phyloP scores from a whole-genome alignment of 2,113 vertebrate genomes.

The Colinus virginianus region DNA sequence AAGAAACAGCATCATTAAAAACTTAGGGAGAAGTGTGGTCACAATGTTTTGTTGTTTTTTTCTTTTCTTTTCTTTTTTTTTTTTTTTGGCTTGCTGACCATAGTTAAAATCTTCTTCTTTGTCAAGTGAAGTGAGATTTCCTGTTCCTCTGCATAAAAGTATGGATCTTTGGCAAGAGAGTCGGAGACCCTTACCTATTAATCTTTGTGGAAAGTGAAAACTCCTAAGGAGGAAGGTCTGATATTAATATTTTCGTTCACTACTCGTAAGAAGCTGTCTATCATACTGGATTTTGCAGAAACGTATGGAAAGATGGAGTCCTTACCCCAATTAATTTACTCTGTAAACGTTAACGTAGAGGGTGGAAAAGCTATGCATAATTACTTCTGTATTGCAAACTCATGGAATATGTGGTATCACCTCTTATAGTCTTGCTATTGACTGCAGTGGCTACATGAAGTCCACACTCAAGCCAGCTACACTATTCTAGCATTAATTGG shows the following conservation, averaged over 20 bases:
- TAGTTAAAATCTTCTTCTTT: background rate
- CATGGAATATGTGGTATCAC: background rate
- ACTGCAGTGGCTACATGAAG: background rate
- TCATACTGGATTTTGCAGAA: background rate
- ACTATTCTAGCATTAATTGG: background rate
- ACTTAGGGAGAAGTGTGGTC: fast-evolving
- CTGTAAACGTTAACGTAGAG: background rate
- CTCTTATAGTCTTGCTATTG: background rate
- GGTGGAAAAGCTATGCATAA: fast-evolving
- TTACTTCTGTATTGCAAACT: background rate
- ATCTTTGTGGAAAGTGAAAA: background rate
- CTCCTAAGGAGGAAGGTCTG: background rate
- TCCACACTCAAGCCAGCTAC: background rate
- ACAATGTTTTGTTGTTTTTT: background rate
- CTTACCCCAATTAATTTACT: background rate
- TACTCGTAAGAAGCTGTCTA: background rate
- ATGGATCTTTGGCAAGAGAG: background rate
- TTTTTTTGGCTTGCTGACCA: background rate
- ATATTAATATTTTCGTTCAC: background rate
- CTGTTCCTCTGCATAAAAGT: background rate
- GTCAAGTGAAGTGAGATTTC: background rate
- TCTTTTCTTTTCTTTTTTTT: background rate
- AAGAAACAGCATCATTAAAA: background rate
- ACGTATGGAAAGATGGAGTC: background rate
- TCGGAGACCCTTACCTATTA: background rate